These are phyloP conservation scores for Mirza zaza DNA, from an alignment of 2,113 vertebrate genomes.

Conservation along the genomic window DNA sequence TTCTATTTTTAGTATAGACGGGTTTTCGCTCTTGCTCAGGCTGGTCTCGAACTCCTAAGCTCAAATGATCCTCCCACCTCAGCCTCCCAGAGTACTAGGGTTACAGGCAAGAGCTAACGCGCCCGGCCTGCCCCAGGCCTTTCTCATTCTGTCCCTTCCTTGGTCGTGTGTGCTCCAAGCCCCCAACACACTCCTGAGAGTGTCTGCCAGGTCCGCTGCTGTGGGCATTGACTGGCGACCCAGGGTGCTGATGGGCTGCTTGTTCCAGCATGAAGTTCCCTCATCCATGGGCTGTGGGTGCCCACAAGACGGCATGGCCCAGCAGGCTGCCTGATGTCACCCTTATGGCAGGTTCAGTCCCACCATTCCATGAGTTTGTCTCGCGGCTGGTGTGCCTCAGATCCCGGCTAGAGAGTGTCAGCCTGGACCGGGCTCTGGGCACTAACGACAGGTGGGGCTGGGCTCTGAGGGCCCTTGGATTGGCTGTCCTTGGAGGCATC, in stretches of 20 bases:
- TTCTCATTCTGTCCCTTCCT: not conserved
- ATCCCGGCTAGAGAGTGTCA: constrained; percentile 74
- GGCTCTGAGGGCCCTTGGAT: constrained; percentile 86
- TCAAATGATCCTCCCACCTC: too few species aligned
- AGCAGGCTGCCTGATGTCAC: not conserved
- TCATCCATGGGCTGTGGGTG: not conserved
- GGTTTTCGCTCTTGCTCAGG: too few species aligned
- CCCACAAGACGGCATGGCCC: accelerated
- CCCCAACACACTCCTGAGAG: accelerated
- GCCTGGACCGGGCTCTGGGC: constrained; percentile 86
- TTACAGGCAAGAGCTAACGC: too few species aligned
- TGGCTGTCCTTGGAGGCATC: constrained; percentile 87
- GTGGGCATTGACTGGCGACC: not conserved
- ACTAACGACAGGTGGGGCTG: constrained; percentile 86
- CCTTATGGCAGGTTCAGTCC: not conserved
- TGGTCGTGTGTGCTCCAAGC: accelerated
- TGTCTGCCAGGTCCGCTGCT: not conserved
- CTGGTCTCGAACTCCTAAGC: too few species aligned
- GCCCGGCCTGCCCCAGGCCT: too few species aligned
- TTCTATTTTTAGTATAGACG: too few species aligned
- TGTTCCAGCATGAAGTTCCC: not conserved
- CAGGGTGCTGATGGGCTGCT: not conserved
- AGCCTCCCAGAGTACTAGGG: too few species aligned
- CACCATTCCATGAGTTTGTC: not conserved
- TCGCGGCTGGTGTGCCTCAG: not conserved